Percentiles rank a stretch among this genome's conserved stretches.
These are phyloP conservation scores for Zoanthus sansibaricus DNA, from an alignment of 92 coral and sea anemone species.

Conservation along the genomic window DNA sequence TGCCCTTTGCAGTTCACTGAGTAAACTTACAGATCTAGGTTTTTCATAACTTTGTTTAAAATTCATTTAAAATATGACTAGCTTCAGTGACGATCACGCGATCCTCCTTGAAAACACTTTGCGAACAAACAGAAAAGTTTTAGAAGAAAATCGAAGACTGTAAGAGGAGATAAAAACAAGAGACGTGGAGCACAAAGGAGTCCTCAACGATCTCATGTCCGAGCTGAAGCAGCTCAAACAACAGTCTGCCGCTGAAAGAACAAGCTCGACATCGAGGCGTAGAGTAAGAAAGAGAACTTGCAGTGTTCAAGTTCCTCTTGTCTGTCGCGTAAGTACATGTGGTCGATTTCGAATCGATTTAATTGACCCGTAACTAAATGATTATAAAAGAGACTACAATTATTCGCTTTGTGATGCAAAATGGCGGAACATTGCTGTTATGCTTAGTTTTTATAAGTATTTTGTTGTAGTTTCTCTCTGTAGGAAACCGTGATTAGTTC, in stretches of 20 bases:
- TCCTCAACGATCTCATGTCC: background rate
- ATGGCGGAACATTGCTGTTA: conserved; percentile 49
- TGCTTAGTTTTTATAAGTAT: conserved; percentile 10
- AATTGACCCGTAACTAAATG: conserved; percentile 9
- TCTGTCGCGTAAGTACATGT: background rate
- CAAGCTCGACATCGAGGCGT: background rate
- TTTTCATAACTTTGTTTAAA: background rate
- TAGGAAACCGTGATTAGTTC: background rate
- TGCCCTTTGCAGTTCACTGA: background rate
- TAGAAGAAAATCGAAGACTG: conserved; percentile 43
- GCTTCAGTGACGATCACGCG: conserved; percentile 33
- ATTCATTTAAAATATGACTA: conserved; percentile 34
- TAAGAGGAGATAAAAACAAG: conserved; percentile 28
- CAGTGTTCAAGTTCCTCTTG: background rate
- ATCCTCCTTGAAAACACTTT: conserved; percentile 40
- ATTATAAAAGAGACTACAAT: background rate
- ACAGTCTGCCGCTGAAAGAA: background rate
- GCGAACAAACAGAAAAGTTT: conserved; percentile 20
- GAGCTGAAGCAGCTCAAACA: background rate
- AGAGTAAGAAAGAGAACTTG: background rate
- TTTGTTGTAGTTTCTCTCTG: background rate
- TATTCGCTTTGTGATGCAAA: conserved; percentile 32
- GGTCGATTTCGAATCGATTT: background rate
- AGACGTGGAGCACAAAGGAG: background rate
- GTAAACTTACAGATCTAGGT: background rate